Percentiles rank a stretch among this genome's conserved stretches.
Conservation (phyloP, 2,797 vertebrate genomes). For the Schizopygopsis pylzovi region DNA sequence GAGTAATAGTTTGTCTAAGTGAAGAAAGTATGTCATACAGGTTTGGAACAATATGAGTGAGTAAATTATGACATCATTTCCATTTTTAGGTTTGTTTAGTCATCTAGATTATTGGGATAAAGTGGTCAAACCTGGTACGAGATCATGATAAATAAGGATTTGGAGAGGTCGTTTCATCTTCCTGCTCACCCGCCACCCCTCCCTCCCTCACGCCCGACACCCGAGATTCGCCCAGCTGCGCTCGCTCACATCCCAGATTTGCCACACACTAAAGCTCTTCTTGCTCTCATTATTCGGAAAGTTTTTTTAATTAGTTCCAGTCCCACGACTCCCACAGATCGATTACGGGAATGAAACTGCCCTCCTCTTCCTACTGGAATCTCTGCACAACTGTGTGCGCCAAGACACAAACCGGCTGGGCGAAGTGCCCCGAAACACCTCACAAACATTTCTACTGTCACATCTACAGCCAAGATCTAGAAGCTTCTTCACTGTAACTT, state of each 20-base stretch:
- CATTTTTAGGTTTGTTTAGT: not conserved
- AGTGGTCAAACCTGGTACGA: not conserved
- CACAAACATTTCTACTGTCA: constrained; percentile 36
- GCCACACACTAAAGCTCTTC: constrained; percentile 65
- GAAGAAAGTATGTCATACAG: no score
- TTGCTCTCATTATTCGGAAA: constrained; percentile 61
- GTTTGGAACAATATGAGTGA: not conserved
- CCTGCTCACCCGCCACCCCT: constrained; percentile 34
- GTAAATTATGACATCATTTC: not conserved
- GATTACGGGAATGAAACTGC: constrained; percentile 68
- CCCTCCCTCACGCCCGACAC: constrained; percentile 61
- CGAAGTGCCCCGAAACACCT: constrained; percentile 51
- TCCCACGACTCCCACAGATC: constrained; percentile 66
- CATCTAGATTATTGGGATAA: not conserved
- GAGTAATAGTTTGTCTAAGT: not conserved
- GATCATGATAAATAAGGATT: constrained; percentile 44
- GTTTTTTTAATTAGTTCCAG: constrained; percentile 77
- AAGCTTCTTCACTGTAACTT: constrained; percentile 2
- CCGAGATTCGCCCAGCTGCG: constrained; percentile 76
- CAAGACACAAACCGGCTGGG: constrained; percentile 12
- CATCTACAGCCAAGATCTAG: constrained; percentile 27
- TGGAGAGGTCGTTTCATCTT: constrained; percentile 47
- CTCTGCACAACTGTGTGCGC: constrained; percentile 45
- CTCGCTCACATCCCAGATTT: constrained; percentile 66
- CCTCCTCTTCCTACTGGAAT: constrained; percentile 60